Evolutionary conservation across 2,888 invertebrate genomes (phyloP), one percentile per base, ranked within the genome.

Genomic region (Drosophila koepferae): DNA sequence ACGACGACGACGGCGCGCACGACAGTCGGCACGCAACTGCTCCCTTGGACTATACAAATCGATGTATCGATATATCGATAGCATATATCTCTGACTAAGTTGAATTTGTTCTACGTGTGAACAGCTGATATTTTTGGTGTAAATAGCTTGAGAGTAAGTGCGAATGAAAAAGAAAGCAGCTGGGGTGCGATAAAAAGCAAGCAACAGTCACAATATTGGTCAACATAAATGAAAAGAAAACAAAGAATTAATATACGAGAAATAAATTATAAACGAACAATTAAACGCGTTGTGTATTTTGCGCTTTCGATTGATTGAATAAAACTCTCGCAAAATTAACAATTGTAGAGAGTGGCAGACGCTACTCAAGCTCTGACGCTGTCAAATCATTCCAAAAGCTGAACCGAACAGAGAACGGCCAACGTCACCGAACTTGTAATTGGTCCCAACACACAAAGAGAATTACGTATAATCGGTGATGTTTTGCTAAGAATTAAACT

Each of bases 371-470:
- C 59, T 63, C 55, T 79, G 80, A 76, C 73, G 80, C 69, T 76
- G 72, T 41, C 65, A 78, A 74, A 20, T 71, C 63, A 78, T 62
- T 58, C 55, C 51, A 65, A 69, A 79, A 76, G 69, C 68, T 75
- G 61, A 71, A 46, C 48, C 44, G 76, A 74, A 51, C 63, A 63
- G 20, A 44, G 65, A 74, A 63, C 74, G 78, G 77, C 68, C 82
- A 82, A 82, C 82, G 86, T 82, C 82, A 82, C 65, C 78, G 81
- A 81, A 74, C 60, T 53, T 73, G 64, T 77, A 83, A 82, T 84
- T 82, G 72, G 61, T 69, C 54, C 53, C 55, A 80, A 72, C 28
- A 20, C 20, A 55, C 69, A 73, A 68, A 75, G 63, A 75, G 63
- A 74, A 78, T 72, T 74, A 64, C 72, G 38, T 60, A 28, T 14